Base-by-base conservation (phyloP, 1,140 invertebrate genomes). In the Drosophila navojoa region DNA sequence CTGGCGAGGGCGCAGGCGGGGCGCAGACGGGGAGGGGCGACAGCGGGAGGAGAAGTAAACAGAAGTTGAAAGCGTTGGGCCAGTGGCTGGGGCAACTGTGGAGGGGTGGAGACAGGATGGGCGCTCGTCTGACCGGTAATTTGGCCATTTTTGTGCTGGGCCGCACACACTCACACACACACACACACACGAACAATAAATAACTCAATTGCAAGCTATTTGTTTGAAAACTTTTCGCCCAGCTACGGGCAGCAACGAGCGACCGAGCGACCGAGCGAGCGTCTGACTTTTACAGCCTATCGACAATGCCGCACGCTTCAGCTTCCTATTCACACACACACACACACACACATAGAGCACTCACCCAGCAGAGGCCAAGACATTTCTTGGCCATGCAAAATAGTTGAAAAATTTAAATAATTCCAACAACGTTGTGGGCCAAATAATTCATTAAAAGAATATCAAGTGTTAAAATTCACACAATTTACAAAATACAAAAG, bases 391-490 rank as follows among this genome's bases (percentile, higher is more conserved):
- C 76, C 66, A 87, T 71, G 82, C 66, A 82, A 82, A 86, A 82
- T 87, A 87, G 82, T 82, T 79, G 76, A 82, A 87, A 79, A 89
- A 87, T 87, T 76, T 79, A 87, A 87, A 87, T 87, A 89, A 82
- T 77, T 53, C 69, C 64, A 67, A 59, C 45, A 77, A 73, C 66
- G 64, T 73, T 69, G 71, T 55, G 64, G 57, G 64, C 50, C 44
- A 89, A 89, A 87, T 87, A 87, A 87, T 87, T 87, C 71, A 87
- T 87, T 87, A 87, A 87, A 82, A 74, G 82, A 87, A 82, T 87
- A 89, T 89, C 79, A 87, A 87, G 82, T 87, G 82, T 87, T 87
- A 89, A 87, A 82, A 87, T 87, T 87, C 82, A 87, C 82, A 87
- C 81, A 85, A 85, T 86, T 85, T 86, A 60, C 71, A 63, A 77